Conservation (phyloP, 2,888 invertebrate species). For the Sicus ferrugineus region DNA sequence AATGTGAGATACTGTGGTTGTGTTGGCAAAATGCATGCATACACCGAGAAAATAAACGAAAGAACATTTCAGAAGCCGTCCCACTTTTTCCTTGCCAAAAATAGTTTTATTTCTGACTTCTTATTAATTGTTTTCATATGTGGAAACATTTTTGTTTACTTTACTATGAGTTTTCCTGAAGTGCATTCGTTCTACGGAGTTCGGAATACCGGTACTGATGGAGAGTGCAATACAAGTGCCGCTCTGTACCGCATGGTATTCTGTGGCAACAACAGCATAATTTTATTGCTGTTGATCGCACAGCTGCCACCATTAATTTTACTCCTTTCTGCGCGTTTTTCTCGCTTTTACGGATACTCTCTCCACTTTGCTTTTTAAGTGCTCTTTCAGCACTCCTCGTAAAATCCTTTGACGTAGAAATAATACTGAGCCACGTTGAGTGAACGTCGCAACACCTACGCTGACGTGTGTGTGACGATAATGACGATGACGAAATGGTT, state of each 20-base stretch:
- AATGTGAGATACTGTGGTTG: conserved; percentile 2
- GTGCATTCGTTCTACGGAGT: too few species aligned
- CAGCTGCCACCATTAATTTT: background rate
- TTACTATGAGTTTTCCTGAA: background rate
- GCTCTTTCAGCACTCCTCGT: conserved; percentile 6
- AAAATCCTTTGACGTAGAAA: conserved; percentile 15
- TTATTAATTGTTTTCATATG: too few species aligned
- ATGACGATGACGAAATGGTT: background rate
- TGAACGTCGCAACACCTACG: background rate
- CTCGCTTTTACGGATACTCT: background rate
- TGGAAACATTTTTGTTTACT: too few species aligned
- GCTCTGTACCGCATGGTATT: too few species aligned
- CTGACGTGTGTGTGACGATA: too few species aligned
- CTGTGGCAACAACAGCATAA: background rate
- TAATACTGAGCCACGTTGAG: background rate
- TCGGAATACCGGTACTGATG: too few species aligned
- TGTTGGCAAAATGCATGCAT: background rate
- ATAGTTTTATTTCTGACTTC: too few species aligned
- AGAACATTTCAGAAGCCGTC: background rate
- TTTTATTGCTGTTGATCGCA: conserved; percentile 9
- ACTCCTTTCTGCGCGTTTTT: background rate
- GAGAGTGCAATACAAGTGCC: too few species aligned
- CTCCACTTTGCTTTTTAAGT: background rate
- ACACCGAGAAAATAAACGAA: background rate
- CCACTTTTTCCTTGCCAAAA: too few species aligned